Evolutionary conservation across 2,797 vertebrate genomes (phyloP).

Genomic region (Helostoma temminkii): DNA sequence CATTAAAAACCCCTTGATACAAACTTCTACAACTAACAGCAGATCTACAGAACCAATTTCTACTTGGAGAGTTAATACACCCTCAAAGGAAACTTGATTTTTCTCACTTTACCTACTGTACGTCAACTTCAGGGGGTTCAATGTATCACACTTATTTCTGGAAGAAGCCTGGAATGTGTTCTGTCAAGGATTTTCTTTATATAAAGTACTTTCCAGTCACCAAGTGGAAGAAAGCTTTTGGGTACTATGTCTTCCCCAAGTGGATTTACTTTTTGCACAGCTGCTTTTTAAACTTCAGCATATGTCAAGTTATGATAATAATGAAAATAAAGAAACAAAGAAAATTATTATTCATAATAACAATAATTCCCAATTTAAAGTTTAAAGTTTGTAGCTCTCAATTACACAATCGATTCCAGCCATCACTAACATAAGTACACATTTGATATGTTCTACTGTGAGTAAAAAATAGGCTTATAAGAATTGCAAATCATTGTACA

Average conservation of each 20-base stretch:
- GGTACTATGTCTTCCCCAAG: constrained; percentile 1
- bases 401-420: too few species aligned
- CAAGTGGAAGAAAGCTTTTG: constrained; percentile 30
- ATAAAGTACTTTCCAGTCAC: constrained; percentile 22
- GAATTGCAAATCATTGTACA: too few species aligned
- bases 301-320: too few species aligned
- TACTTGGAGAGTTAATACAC: neutral
- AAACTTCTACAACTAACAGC: constrained; percentile 1
- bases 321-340: too few species aligned
- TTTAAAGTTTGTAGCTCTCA: too few species aligned
- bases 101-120: constrained; percentile 15
- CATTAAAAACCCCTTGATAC: neutral
- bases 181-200: constrained; percentile 54
- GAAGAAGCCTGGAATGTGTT: constrained; percentile 9
- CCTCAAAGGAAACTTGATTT: neutral
- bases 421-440: too few species aligned
- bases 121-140: constrained; percentile 11
- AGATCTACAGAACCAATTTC: neutral
- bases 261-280: constrained; percentile 2
- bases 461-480: too few species aligned
- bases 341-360: too few species aligned
- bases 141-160: neutral
- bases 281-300: constrained; percentile 14
- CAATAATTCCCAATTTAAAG: too few species aligned
- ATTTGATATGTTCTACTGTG: too few species aligned